phyloP scores from a whole-genome alignment of 2,797 vertebrate species.

The Anomalospiza imberbis region DNA sequence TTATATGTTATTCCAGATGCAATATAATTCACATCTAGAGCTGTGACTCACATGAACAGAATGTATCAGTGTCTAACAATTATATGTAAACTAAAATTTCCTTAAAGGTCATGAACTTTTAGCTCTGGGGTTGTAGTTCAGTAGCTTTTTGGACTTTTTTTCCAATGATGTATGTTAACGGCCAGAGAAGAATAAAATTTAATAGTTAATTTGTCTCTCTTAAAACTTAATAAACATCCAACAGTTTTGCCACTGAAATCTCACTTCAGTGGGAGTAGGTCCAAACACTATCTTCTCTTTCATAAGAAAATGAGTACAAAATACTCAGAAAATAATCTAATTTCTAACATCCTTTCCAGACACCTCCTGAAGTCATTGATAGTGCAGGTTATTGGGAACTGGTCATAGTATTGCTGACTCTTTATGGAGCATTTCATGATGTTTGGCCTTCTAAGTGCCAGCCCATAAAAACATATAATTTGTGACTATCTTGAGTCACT shows the following conservation, averaged over 20 bases:
- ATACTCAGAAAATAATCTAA: background rate
- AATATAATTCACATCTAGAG: background rate
- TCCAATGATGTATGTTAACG: background rate
- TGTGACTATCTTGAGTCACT: background rate
- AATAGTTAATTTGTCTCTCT: background rate
- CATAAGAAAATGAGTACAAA: background rate
- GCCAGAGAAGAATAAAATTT: background rate
- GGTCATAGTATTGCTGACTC: background rate
- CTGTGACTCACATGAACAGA: background rate
- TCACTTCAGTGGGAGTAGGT: background rate
- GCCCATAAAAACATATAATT: background rate
- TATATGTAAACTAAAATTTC: background rate
- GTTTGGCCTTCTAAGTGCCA: background rate
- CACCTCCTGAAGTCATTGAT: background rate
- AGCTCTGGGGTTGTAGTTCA: background rate
- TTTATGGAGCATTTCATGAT: background rate
- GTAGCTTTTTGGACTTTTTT: background rate
- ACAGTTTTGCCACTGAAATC: background rate
- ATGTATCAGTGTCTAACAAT: background rate
- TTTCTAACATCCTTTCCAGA: background rate
- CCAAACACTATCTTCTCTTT: background rate
- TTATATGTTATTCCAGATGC: background rate
- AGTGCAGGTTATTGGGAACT: background rate
- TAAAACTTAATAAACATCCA: background rate
- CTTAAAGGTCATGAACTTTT: background rate